Conservation (phyloP, 2,797 vertebrate species). For the Leontopithecus rosalia region DNA sequence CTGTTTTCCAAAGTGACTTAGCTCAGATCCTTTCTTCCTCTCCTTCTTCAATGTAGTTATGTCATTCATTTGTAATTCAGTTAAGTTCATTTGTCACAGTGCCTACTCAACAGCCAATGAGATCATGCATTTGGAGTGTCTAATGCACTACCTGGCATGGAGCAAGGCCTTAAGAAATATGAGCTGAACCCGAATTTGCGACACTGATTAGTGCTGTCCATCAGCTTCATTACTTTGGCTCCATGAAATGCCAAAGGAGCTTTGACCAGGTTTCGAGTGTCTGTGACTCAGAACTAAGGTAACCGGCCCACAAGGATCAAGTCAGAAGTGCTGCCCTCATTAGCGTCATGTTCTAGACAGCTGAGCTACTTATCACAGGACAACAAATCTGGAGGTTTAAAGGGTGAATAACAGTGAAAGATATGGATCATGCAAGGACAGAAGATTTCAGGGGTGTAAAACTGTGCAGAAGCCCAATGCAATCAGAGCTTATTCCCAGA, state of each 20-base stretch:
- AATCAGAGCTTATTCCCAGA: background rate
- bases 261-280: background rate
- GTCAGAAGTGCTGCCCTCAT: background rate
- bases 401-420: background rate
- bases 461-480: background rate
- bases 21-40: background rate
- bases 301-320: background rate
- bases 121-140: background rate
- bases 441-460: background rate
- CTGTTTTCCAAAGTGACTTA: background rate
- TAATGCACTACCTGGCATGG: constrained; percentile 33
- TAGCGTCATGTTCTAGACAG: background rate
- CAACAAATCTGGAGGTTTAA: background rate
- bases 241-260: background rate
- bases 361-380: background rate
- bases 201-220: background rate
- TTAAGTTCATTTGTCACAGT: constrained; percentile 9
- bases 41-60: background rate
- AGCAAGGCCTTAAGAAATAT: background rate
- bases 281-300: background rate
- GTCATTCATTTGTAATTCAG: background rate
- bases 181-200: background rate
- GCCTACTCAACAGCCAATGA: background rate
- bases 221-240: background rate
- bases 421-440: background rate